phyloP scores from a whole-genome alignment of 2,797 vertebrate species.

The Pyrocephalus nanus region DNA sequence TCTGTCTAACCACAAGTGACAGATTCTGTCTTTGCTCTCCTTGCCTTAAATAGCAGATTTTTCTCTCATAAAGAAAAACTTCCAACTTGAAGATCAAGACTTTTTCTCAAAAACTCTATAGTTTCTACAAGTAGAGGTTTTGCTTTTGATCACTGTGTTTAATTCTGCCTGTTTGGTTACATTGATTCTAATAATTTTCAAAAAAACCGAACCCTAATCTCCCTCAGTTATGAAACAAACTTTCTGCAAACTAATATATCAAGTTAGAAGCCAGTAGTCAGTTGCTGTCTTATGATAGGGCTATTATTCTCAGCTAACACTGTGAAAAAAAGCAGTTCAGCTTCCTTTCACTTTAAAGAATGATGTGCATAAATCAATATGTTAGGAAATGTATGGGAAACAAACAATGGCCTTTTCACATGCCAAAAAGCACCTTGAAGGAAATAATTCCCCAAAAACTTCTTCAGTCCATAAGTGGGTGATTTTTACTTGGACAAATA shows the following conservation, averaged over 20 bases:
- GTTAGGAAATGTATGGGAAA: neutral
- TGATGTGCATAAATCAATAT: constrained; percentile 6
- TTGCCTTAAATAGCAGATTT: neutral
- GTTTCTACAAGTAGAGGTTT: neutral
- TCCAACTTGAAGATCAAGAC: neutral
- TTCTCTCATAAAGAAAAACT: neutral
- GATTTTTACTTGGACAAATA: neutral
- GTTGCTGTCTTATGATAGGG: neutral
- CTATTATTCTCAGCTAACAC: constrained; percentile 33
- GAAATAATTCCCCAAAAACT: neutral
- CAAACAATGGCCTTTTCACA: neutral
- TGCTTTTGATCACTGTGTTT: neutral
- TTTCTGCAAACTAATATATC: neutral
- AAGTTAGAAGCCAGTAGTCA: neutral
- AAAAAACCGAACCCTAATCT: neutral
- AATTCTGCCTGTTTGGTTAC: neutral
- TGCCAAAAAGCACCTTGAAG: neutral
- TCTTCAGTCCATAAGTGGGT: neutral
- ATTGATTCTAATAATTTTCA: neutral
- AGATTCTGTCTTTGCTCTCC: neutral
- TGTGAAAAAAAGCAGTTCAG: constrained; percentile 28
- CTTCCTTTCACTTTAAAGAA: constrained; percentile 23
- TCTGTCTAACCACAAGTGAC: neutral
- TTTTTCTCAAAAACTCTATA: neutral
- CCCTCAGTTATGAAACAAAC: neutral